Evolutionary conservation across 2,888 invertebrate genomes (phyloP).

Genomic region (Acanthococcus lagerstroemiae): DNA sequence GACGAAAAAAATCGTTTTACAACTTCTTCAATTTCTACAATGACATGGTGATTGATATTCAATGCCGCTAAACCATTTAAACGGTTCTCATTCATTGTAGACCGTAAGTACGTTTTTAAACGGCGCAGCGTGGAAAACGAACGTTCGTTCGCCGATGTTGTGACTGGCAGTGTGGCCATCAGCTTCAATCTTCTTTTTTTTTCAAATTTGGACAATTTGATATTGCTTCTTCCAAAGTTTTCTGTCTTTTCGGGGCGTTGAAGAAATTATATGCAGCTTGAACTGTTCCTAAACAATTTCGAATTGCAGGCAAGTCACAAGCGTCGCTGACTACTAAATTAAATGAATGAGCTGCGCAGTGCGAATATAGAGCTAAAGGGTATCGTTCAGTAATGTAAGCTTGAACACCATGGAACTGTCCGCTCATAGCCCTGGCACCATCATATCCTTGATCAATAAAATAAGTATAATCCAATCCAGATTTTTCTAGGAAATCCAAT

Average conservation of each 20-base stretch:
- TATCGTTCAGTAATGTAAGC: conserved; percentile 4
- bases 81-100: not conserved
- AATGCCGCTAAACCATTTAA: not conserved
- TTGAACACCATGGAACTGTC: conserved; percentile 11
- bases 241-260: conserved; percentile 13
- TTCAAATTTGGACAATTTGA: not conserved
- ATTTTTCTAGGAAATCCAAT: not conserved
- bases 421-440: conserved; percentile 26
- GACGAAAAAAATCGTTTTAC: not conserved
- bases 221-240: not conserved
- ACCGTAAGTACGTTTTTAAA: too few species aligned
- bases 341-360: conserved; percentile 12
- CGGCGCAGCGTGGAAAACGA: not conserved
- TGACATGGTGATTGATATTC: not conserved
- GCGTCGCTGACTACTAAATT: conserved; percentile 6
- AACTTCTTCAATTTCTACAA: too few species aligned
- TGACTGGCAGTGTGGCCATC: not conserved
- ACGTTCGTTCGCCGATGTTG: not conserved
- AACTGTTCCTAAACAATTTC: conserved; percentile 15
- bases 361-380: conserved; percentile 1
- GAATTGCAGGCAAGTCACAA: not conserved
- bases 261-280: conserved; percentile 16
- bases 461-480: not conserved
- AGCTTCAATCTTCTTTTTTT: not conserved
- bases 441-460: conserved; percentile 22